Percentiles rank a stretch among this genome's conserved stretches.
Evolutionary conservation across 2,888 invertebrate species (phyloP).

Genomic region (Gymnocheta viridis): DNA sequence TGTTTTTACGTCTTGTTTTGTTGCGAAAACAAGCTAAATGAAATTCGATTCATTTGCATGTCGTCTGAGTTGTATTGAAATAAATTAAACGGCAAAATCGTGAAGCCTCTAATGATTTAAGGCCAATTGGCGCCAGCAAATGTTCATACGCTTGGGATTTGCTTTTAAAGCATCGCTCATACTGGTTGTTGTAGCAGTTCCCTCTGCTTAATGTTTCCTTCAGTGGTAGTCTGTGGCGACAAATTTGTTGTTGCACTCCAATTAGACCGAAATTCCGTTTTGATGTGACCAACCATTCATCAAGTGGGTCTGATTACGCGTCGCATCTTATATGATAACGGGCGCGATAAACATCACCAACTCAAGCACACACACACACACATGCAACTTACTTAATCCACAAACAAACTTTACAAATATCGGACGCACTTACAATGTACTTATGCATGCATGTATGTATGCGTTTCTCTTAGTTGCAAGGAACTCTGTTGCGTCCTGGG

Average conservation of each 20-base stretch:
- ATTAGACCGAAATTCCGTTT: conserved; percentile 66
- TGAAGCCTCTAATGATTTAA: conserved; percentile 55
- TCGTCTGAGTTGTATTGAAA: conserved; percentile 46
- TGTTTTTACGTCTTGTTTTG: conserved; percentile 26
- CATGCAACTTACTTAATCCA: neutral
- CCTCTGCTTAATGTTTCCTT: neutral
- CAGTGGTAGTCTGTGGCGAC: conserved; percentile 41
- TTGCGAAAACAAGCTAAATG: conserved; percentile 43
- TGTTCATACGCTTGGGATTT: neutral
- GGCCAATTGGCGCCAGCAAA: conserved; percentile 60
- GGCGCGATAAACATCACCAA: conserved; percentile 66
- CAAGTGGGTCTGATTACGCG: conserved; percentile 62
- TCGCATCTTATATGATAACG: conserved; percentile 64
- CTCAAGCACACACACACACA: conserved; percentile 31
- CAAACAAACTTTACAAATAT: conserved; percentile 16
- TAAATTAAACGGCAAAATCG: conserved; percentile 40
- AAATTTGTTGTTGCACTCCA: conserved; percentile 64
- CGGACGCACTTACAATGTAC: neutral
- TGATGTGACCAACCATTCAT: conserved; percentile 67
- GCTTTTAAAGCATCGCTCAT: neutral
- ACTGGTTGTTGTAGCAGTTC: neutral
- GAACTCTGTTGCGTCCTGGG: conserved; percentile 66
- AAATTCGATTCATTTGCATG: conserved; percentile 63
- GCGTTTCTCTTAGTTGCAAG: conserved; percentile 34
- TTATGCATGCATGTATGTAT: conserved; percentile 4